Percentiles rank a stretch among this genome's conserved stretches.
phyloP scores from a whole-genome alignment of 2,888 invertebrate species.

The Pyrrhosoma nymphula region DNA sequence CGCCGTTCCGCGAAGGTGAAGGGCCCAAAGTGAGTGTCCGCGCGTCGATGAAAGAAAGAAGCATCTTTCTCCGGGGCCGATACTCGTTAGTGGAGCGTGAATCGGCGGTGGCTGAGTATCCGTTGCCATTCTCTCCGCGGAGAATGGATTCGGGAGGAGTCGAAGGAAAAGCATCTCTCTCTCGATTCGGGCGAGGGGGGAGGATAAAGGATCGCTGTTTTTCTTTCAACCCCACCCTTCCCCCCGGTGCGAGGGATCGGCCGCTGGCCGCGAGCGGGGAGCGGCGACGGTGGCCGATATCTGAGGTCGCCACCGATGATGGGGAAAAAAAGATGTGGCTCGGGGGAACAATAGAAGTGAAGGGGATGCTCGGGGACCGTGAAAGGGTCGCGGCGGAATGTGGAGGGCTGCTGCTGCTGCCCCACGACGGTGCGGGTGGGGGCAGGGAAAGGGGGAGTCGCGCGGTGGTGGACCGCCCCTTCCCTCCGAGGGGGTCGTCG shows the following conservation, averaged over 20 bases:
- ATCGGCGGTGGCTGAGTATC: slow-evolving; percentile 7
- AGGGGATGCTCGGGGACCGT: slow-evolving; percentile 10
- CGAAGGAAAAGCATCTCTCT: too few species aligned
- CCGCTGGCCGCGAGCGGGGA: too few species aligned
- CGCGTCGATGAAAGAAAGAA: background rate
- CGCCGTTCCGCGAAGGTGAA: background rate
- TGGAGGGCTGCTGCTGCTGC: background rate
- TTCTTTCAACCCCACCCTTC: too few species aligned
- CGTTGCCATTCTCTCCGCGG: slow-evolving; percentile 23
- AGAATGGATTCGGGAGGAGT: too few species aligned
- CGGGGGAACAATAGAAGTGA: slow-evolving; percentile 51
- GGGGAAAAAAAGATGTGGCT: background rate
- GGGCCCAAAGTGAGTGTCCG: background rate
- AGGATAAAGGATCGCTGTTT: too few species aligned
- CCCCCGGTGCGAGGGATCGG: background rate
- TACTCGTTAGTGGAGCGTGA: slow-evolving; percentile 59
- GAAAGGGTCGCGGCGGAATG: slow-evolving; percentile 34
- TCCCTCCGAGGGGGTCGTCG: too few species aligned
- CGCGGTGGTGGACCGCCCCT: too few species aligned
- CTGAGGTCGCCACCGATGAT: too few species aligned
- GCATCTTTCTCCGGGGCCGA: background rate
- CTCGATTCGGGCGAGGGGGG: too few species aligned
- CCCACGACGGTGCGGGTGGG: background rate
- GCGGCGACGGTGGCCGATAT: too few species aligned
- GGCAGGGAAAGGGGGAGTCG: too few species aligned